These are phyloP conservation scores for Heliconius melpomene DNA, from an alignment of 1,140 invertebrate genomes.

Conservation along the genomic window DNA sequence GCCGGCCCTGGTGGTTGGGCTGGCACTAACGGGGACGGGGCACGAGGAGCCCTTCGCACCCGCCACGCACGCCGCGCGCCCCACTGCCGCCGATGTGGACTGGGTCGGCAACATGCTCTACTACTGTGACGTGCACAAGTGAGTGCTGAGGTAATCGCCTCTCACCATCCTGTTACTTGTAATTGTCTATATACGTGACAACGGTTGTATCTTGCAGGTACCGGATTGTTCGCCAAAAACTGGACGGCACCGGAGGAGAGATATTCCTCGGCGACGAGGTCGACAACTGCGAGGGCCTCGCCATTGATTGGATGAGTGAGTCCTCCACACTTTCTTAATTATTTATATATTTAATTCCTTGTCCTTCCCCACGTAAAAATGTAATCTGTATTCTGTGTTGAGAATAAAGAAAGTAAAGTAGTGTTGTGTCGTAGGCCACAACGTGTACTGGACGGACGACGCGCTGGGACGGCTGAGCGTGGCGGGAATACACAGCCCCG, in stretches of 20 bases:
- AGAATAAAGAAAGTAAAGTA: background rate
- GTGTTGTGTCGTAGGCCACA: slow-evolving; percentile 74
- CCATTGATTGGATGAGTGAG: slow-evolving; percentile 88
- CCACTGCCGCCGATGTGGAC: slow-evolving; percentile 87
- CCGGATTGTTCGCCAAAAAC: slow-evolving; percentile 88
- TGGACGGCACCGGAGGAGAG: slow-evolving; percentile 86
- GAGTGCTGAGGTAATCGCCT: slow-evolving; percentile 12
- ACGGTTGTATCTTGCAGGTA: slow-evolving; percentile 52
- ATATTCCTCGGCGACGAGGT: slow-evolving; percentile 85
- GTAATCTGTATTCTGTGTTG: too few relatives aligned
- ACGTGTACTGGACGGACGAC: slow-evolving; percentile 92
- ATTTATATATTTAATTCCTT: too few relatives aligned
- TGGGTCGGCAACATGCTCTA: slow-evolving; percentile 84
- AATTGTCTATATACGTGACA: background rate
- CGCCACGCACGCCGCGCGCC: slow-evolving; percentile 83
- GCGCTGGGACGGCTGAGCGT: slow-evolving; percentile 84
- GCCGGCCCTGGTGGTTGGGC: slow-evolving; percentile 42
- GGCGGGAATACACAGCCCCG: slow-evolving; percentile 81
- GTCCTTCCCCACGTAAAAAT: too few relatives aligned
- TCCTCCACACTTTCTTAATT: too few relatives aligned
- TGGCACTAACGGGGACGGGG: slow-evolving; percentile 34
- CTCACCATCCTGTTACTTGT: background rate
- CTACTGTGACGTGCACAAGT: slow-evolving; percentile 85
- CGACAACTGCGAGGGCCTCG: slow-evolving; percentile 86
- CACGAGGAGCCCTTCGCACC: slow-evolving; percentile 84